Base-by-base conservation (phyloP, 2,113 vertebrate genomes). In the Promerops cafer region DNA sequence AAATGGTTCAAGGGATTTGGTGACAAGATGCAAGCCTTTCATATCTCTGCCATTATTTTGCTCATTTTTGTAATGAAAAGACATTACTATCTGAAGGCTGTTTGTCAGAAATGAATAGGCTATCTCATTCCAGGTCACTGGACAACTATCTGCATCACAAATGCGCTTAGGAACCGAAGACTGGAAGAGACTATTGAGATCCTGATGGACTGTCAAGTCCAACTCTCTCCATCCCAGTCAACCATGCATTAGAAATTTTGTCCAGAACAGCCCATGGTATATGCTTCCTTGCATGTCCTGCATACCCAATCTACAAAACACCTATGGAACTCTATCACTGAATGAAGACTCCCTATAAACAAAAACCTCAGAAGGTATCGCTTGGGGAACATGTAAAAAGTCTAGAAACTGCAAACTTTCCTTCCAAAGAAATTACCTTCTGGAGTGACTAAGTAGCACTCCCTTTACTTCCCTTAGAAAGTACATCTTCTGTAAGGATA, bases 71-170 rank as follows among this genome's bases (percentile, higher is more conserved):
- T 79, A 83, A 80, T 77, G 54, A 45, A 90, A 97, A 97, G 91
- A 76, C 78, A 83, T 89, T 65, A 54, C 69, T 88, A 71, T 95
- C 83, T 95, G 93, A 92, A 90, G 76, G 80, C 93, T 93, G 71
- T 88, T 96, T 94, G 93, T 96, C 87, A 93, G 93, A 91, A 93
- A 77, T 95, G 64, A 96, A 96, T 92, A 87, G 90, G 61, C 83
- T 90, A 37, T 53, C 93, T 91, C 69, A 74, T 82, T 93, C 91
- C 95, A 94, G 88, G 95, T 82, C 92, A 95, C 44, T 72, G 83
- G 90, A 79, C 88, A 96, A 60, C 76, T 90, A 60, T 92, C 88
- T 83, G 69, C 69, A 92, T 76, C 52, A 96, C 66, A 94, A 94
- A 93, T 23, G 47, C 0, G 5, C 90, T 89, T 54, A 87, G 52